phyloP scores from a whole-genome alignment of 2,888 invertebrate species.

The Leptinotarsa tumamoca region DNA sequence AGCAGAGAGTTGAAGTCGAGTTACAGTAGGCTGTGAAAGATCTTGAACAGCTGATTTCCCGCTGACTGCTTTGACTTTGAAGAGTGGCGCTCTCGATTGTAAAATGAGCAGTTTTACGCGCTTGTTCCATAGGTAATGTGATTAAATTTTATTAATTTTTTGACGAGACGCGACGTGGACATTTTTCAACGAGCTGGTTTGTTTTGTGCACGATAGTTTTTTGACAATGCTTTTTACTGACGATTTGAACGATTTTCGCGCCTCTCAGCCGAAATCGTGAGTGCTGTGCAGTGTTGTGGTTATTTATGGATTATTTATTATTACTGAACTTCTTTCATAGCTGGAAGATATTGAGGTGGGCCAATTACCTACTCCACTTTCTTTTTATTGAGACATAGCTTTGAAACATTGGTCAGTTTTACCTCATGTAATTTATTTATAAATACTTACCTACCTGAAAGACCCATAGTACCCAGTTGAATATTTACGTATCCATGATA shows the following conservation, averaged over 20 bases:
- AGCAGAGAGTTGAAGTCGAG: conserved; percentile 21
- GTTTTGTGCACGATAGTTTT: background rate
- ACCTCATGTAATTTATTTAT: no score
- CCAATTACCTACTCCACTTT: no score
- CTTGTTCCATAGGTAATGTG: conserved; percentile 37
- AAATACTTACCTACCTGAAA: no score
- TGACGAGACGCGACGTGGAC: conserved; percentile 11
- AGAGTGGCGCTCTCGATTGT: conserved; percentile 36
- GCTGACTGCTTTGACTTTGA: conserved; percentile 38
- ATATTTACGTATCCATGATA: no score
- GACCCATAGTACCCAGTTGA: no score
- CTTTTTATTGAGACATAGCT: no score
- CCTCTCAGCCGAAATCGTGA: background rate
- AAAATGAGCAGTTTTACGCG: conserved; percentile 45
- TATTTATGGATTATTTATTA: background rate
- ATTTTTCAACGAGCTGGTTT: background rate
- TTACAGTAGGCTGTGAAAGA: conserved; percentile 35
- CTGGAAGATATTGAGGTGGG: conserved; percentile 2
- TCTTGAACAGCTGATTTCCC: conserved; percentile 37
- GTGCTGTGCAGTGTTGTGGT: conserved; percentile 1
- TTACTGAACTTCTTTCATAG: background rate
- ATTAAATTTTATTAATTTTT: conserved; percentile 25
- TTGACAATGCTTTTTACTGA: background rate
- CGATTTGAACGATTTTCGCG: background rate
- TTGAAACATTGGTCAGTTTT: no score